Evolutionary conservation across 2,797 vertebrate genomes (phyloP), one percentile per base, ranked within the genome.

Genomic region (Margarornis squamiger): DNA sequence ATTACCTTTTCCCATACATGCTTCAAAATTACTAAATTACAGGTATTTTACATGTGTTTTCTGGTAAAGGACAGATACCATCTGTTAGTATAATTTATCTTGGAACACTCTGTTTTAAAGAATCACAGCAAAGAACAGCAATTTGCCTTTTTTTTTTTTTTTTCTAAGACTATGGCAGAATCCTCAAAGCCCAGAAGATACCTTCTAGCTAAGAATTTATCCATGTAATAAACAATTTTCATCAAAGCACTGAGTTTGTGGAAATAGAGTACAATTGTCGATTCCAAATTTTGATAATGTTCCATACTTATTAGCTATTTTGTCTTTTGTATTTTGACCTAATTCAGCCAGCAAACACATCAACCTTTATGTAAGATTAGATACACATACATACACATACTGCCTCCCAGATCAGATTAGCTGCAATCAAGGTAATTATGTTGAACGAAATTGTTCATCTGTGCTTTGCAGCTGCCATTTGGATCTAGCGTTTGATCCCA

Each of bases 41-140:
- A 98, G 98, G 97, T 98, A 98, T 98, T 98, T 98, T 98, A 98
- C 98, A 98, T 98, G 97, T 98, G 97, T 98, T 98, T 98, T 98
- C 98, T 98, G 97, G 97, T 97, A 97, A 96, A 98, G 98, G 98
- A 98, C 98, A 98, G 98, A 98, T 97, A 97, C 95, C 95, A 95
- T 98, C 98, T 97, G 97, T 98, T 98, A 98, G 98, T 98, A 98
- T 99, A 99, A 99, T 99, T 99, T 98, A 98, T 98, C 98, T 98
- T 98, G 97, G 99, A 99, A 94, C 96, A 98, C 97, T 96, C 93
- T 98, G 97, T 97, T 98, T 98, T 98, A 98, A 94, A 97, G 99
- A 99, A 99, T 99, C 98, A 99, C 96, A 98, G 98, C 99, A 99
- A 99, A 99, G 98, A 98, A 98, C 98, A 90, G 98, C 98, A 99